Evolutionary conservation across 2,113 vertebrate species (phyloP), one percentile per base, ranked within the genome.

Genomic region (Otolemur garnettii): DNA sequence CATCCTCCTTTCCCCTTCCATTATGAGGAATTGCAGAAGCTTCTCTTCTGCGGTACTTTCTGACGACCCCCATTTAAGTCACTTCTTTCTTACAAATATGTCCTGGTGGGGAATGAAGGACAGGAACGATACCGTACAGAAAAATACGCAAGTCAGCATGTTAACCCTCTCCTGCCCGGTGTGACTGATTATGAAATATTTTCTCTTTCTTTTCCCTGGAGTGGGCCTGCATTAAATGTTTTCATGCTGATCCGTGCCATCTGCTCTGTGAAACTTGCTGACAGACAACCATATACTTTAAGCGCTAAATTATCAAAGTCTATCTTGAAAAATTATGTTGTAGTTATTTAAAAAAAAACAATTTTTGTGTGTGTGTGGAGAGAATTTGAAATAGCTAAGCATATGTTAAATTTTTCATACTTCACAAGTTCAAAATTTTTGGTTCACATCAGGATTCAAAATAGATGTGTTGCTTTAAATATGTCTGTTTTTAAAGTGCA

Each of bases 381-480:
- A 19, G 38, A 17, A 86, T 85, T 96, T 60, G 28, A 95, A 96
- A 82, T 91, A 94, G 55, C 82, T 96, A 96, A 93, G 79, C 78
- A 95, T 88, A 97, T 86, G 94, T 19, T 95, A 93, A 57, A 0
- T 92, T 91, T 75, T 94, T 87, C 50, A 38, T 83, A 90, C 57
- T 94, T 96, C 35, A 86, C 59, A 90, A 84, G 38, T 85, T 75
- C 57, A 80, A 12, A 21, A 84, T 79, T 84, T 83, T 80, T 69
- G 11, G 28, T 80, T 72, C 75, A 78, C 79, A 80, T 91, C 35
- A 87, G 11, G 17, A 69, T 90, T 96, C 28, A 68, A 85, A 94
- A 94, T 90, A 95, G 64, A 68, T 82, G 45, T 95, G 84, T 55
- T 95, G 85, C 69, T 85, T 97, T 93, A 94, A 95, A 87, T 95